Evolutionary conservation across 2,113 vertebrate genomes (phyloP).

Genomic region (Eubucco bourcierii): DNA sequence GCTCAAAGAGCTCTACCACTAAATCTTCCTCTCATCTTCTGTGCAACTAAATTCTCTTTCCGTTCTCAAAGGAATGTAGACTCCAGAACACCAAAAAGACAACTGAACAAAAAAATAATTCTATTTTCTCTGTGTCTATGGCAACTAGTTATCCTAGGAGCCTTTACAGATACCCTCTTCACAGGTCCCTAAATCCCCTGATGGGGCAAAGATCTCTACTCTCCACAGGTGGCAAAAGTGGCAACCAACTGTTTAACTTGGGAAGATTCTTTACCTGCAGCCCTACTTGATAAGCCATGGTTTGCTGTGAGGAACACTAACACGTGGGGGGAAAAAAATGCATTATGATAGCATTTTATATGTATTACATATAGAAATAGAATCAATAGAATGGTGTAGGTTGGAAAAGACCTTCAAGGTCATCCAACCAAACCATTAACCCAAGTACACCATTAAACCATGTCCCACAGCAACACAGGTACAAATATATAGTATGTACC

Average conservation of each 20-base stretch:
- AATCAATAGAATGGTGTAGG: too few relatives aligned
- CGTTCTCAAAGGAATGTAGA: background rate
- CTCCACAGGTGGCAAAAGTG: background rate
- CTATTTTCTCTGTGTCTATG: conserved; percentile 1
- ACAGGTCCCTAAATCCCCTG: background rate
- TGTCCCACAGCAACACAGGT: too few relatives aligned
- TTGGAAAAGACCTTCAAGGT: too few relatives aligned
- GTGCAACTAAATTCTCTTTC: background rate
- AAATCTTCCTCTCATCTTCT: background rate
- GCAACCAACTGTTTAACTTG: background rate
- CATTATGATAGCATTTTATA: too few relatives aligned
- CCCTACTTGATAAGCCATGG: background rate
- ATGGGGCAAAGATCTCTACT: background rate
- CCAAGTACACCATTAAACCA: too few relatives aligned
- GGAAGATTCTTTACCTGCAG: background rate
- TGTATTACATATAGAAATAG: too few relatives aligned
- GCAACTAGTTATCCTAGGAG: background rate
- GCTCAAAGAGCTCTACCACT: background rate
- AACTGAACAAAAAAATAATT: background rate
- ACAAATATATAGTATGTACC: background rate
- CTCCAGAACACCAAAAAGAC: background rate
- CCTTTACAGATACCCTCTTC: background rate
- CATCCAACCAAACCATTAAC: too few relatives aligned
- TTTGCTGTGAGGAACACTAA: background rate
- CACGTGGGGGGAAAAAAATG: background rate